Conservation (phyloP, 2,888 invertebrate genomes). For the Aspidapion aeneum region DNA sequence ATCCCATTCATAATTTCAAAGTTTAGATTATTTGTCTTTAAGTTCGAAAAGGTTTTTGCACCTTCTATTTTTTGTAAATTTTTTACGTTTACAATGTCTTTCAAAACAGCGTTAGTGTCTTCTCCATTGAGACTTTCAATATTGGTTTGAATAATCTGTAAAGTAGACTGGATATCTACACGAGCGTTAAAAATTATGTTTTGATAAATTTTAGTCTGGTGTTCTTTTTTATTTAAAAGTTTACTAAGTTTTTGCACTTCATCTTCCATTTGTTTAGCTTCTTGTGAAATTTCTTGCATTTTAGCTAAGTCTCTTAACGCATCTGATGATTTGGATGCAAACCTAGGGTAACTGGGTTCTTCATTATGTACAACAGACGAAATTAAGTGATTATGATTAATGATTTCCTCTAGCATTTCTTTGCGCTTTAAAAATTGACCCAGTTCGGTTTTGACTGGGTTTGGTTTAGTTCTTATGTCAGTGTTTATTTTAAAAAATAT, state of each 20-base stretch:
- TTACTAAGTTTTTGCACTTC: neutral
- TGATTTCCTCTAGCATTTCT: slow-evolving; percentile 43
- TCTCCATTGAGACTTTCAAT: slow-evolving; percentile 39
- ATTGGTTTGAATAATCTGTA: slow-evolving; percentile 34
- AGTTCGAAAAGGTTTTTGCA: slow-evolving; percentile 38
- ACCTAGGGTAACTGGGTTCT: no score
- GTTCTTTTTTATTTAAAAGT: neutral
- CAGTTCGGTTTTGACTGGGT: slow-evolving; percentile 39
- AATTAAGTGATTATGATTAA: no score
- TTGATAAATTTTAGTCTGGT: slow-evolving; percentile 10
- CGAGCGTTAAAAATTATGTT: slow-evolving; percentile 41
- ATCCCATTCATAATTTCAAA: slow-evolving; percentile 39
- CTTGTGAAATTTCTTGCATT: neutral
- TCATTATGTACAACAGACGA: no score
- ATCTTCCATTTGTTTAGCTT: neutral
- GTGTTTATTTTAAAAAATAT: slow-evolving; percentile 39
- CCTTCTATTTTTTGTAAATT: slow-evolving; percentile 28
- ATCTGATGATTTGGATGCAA: neutral
- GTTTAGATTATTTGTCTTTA: slow-evolving; percentile 34
- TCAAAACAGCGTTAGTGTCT: slow-evolving; percentile 35
- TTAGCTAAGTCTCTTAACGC: neutral
- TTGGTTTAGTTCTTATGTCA: slow-evolving; percentile 33
- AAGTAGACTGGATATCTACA: slow-evolving; percentile 37
- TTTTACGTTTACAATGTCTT: slow-evolving; percentile 36
- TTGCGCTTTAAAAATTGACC: slow-evolving; percentile 37